Evolutionary conservation across 2,797 vertebrate species (phyloP).

Genomic region (Chaetophractus vellerosus): DNA sequence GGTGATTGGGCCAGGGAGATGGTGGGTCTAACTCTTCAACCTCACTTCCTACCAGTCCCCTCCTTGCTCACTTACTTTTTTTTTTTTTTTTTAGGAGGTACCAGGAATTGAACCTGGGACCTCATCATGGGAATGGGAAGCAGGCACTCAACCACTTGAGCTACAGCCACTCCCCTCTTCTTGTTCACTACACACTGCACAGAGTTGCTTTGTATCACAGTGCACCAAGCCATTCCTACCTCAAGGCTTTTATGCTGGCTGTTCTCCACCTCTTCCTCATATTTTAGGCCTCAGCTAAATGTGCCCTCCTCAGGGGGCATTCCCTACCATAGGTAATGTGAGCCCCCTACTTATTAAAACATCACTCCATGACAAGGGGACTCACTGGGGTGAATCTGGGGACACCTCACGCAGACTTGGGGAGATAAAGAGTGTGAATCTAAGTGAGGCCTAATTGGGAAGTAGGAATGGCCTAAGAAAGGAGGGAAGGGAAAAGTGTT

Average conservation of each 20-base stretch:
- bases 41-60: too few species aligned
- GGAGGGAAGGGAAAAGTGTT: not conserved
- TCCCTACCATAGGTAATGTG: not conserved
- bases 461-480: not conserved
- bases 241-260: not conserved
- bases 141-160: too few species aligned
- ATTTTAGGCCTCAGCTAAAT: constrained; percentile 18
- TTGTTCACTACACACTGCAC: not conserved
- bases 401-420: not conserved
- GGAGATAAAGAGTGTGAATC: constrained; percentile 23
- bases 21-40: not conserved
- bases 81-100: too few species aligned
- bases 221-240: not conserved
- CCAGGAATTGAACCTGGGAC: too few species aligned
- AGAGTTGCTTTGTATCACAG: not conserved
- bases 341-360: not conserved
- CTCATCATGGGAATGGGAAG: too few species aligned
- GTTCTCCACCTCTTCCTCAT: not conserved
- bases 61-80: too few species aligned
- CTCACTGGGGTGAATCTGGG: not conserved
- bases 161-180: not conserved
- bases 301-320: not conserved
- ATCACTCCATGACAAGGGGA: not conserved
- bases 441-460: not conserved
- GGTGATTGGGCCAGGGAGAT: not conserved